Base-by-base conservation (phyloP, 92 coral and sea anemone genomes). In the Phenganax stokvisi region DNA sequence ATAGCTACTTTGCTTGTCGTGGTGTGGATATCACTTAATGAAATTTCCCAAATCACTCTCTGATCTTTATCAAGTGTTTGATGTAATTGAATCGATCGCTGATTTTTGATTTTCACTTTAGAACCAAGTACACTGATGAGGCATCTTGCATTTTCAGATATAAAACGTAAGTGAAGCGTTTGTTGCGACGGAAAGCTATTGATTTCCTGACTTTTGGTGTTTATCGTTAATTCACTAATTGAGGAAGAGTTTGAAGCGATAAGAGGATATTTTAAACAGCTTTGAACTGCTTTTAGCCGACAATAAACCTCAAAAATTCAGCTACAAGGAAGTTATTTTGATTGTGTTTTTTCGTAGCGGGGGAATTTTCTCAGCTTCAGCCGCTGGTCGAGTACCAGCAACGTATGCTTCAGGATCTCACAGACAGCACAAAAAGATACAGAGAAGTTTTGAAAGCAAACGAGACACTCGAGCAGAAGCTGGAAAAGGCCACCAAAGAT, bases 321-420 rank as follows among this genome's bases (percentile, higher is more conserved):
- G 47, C 47, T 37, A 37, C 5, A 37, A 37, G 47, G 47, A 37
- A 37, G 67, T 61, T 61, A 1, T 15, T 17, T 61, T 5, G 27
- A 61, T 17, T 6, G 8, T 6, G 0, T 7, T 61, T 13, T 61
- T 61, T 17, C 67, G 8, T 61, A 68, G 73, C 73, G 9, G 73
- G 73, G 16, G n/a, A 68, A 30, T 68, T 30, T 10, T 68, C 73
- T 37, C 73, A 68, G 54, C 53, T 92, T 65, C 92, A 90, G 55
- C 87, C 90, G 10, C 83, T 96, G 87, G 91, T 89, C 69, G 92
- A 84, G 53, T 94, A 90, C 65, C 89, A 88, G 17, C 90, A 92
- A 37, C 84, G 94, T 1, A 87, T 91, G 37, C 87, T 85, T 69
- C 58, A 87, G 0, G 99, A 92, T 57, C 90, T 96, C 27, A 89